Percentiles rank a stretch among this genome's conserved stretches.
Conservation (phyloP, 1,140 invertebrate genomes). For the Tetranychus cinnabarinus region DNA sequence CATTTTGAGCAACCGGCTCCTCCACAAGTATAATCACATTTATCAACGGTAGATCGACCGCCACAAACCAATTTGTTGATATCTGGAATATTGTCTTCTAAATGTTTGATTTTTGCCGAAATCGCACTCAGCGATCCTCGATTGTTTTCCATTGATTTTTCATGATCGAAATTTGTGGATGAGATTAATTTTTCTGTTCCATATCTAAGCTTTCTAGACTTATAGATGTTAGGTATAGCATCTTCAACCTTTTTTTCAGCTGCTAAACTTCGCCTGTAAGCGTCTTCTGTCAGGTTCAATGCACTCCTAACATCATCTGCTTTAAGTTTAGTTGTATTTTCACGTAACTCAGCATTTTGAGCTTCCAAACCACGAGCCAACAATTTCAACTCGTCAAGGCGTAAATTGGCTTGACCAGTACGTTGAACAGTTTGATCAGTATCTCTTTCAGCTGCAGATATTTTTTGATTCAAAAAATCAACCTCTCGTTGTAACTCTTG, state of each 20-base stretch:
- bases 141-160: no score
- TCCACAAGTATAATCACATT: slow-evolving; percentile 70
- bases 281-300: slow-evolving; percentile 61
- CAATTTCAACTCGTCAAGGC: slow-evolving; percentile 43
- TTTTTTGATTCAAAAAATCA: slow-evolving; percentile 24
- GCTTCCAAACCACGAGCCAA: slow-evolving; percentile 45
- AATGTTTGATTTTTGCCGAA: slow-evolving; percentile 24
- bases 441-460: slow-evolving; percentile 33
- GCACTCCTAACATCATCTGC: slow-evolving; percentile 83
- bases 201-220: no score
- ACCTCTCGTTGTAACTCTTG: slow-evolving; percentile 33
- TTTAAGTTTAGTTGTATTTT: slow-evolving; percentile 68
- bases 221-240: no score
- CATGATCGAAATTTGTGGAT: no score
- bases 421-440: slow-evolving; percentile 48
- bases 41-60: slow-evolving; percentile 35
- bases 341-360: slow-evolving; percentile 44
- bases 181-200: no score
- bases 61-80: slow-evolving; percentile 71
- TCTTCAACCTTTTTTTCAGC: slow-evolving; percentile 24
- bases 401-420: slow-evolving; percentile 48
- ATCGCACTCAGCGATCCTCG: no score
- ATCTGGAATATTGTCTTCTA: slow-evolving; percentile 48
- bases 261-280: slow-evolving; percentile 36
- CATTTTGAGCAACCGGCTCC: slow-evolving; percentile 72